These are phyloP conservation scores for Oikopleura albicans DNA, from an alignment of 23 tunicate species.

Conservation along the genomic window DNA sequence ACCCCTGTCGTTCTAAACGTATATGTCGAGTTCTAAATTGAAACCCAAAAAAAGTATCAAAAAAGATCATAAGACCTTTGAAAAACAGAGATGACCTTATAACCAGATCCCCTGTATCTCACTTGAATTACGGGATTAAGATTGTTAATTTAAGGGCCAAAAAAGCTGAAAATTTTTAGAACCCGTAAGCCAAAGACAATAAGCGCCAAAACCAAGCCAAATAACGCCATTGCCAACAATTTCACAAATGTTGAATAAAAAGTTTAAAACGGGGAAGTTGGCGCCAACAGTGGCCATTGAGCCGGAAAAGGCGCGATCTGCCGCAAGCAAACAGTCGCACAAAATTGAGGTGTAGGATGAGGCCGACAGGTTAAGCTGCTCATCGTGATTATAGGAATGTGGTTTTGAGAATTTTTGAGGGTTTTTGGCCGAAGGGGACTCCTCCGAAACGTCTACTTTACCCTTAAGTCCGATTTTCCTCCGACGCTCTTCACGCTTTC, in stretches of 20 bases:
- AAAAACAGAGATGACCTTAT: no score
- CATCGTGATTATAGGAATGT: background rate
- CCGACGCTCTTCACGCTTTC: background rate
- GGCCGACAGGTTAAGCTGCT: background rate
- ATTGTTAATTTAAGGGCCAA: no score
- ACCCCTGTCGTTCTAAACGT: no score
- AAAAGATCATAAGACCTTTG: no score
- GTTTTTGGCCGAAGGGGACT: background rate
- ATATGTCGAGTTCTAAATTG: no score
- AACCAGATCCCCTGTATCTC: no score
- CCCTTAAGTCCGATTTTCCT: background rate
- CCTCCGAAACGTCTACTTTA: background rate
- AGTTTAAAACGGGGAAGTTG: background rate
- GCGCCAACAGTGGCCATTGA: constrained; percentile 3
- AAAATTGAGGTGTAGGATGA: background rate
- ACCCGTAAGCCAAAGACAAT: no score
- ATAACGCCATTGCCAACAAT: background rate
- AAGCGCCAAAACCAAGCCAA: background rate
- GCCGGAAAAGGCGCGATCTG: background rate
- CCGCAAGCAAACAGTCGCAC: background rate
- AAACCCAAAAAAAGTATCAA: no score
- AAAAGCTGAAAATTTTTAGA: no score
- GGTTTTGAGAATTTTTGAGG: background rate
- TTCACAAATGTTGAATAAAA: background rate
- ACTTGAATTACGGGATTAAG: no score